Conservation (phyloP, 2,888 invertebrate species). For the Trisateles emortualis region DNA sequence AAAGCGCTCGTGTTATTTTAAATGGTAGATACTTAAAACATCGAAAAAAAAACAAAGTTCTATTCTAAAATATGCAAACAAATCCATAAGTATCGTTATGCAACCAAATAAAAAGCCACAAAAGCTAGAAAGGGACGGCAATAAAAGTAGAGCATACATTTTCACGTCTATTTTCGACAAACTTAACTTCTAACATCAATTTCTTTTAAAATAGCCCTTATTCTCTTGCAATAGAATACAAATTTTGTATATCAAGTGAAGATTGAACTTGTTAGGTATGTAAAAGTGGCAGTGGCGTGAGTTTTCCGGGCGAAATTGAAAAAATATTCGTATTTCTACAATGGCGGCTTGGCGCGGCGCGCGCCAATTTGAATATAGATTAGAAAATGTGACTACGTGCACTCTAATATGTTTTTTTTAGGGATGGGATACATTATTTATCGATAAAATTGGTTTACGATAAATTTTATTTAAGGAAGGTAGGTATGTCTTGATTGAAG, state of each 20-base stretch:
- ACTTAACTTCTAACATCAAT: constrained; percentile 18
- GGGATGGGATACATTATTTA: constrained; percentile 48
- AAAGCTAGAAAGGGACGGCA: constrained; percentile 62
- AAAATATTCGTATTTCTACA: constrained; percentile 82
- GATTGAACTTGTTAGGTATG: constrained; percentile 47
- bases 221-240: constrained; percentile 24
- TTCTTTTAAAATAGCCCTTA: constrained; percentile 22
- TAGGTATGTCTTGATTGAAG: too few species aligned
- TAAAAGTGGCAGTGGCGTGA: constrained; percentile 65
- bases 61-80: constrained; percentile 34
- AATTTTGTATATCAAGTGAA: constrained; percentile 7
- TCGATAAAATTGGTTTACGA: constrained; percentile 30
- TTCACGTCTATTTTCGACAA: constrained; percentile 59
- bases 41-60: constrained; percentile 7
- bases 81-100: constrained; percentile 36
- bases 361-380: constrained; percentile 86
- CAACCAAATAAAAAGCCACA: constrained; percentile 56
- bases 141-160: constrained; percentile 62
- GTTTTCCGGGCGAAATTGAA: constrained; percentile 82
- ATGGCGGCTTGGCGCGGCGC: constrained; percentile 70
- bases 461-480: not conserved
- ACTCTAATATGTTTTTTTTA: constrained; percentile 77
- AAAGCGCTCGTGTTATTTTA: too few species aligned
- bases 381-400: constrained; percentile 83
- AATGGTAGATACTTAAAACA: too few species aligned